These are phyloP conservation scores for Triplophysa bombifrons DNA, from an alignment of 2,797 vertebrate species.

Conservation along the genomic window DNA sequence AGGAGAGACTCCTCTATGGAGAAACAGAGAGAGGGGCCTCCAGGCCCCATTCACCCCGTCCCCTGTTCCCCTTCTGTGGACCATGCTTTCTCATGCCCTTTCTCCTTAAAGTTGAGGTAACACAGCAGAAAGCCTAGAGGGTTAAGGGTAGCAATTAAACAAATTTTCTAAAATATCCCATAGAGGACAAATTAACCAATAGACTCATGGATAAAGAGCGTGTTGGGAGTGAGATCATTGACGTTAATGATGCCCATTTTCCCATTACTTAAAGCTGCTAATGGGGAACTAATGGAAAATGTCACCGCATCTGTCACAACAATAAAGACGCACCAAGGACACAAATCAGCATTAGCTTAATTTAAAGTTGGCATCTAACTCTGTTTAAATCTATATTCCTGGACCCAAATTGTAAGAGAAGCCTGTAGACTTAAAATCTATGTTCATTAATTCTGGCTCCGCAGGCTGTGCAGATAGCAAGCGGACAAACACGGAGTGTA, in stretches of 20 bases:
- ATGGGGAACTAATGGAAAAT: conserved; percentile 43
- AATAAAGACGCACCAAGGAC: conserved; percentile 7
- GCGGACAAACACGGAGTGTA: neutral
- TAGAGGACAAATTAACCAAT: conserved; percentile 63
- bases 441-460: conserved; percentile 35
- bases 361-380: neutral
- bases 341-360: neutral
- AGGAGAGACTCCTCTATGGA: conserved; percentile 52
- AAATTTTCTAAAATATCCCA: conserved; percentile 69
- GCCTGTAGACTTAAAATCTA: neutral
- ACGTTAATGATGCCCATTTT: conserved; percentile 73
- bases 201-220: conserved; percentile 68
- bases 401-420: neutral
- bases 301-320: conserved; percentile 14
- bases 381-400: conserved; percentile 24
- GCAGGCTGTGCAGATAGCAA: neutral
- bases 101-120: conserved; percentile 20
- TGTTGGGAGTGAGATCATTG: conserved; percentile 70
- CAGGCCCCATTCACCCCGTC: conserved; percentile 24
- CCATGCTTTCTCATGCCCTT: conserved; percentile 47
- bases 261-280: conserved; percentile 65
- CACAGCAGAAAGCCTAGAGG: neutral
- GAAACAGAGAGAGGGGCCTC: conserved; percentile 35
- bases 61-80: conserved; percentile 35
- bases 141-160: conserved; percentile 67